These are phyloP conservation scores for Allygus modestus DNA, from an alignment of 2,888 invertebrate species.

Conservation along the genomic window DNA sequence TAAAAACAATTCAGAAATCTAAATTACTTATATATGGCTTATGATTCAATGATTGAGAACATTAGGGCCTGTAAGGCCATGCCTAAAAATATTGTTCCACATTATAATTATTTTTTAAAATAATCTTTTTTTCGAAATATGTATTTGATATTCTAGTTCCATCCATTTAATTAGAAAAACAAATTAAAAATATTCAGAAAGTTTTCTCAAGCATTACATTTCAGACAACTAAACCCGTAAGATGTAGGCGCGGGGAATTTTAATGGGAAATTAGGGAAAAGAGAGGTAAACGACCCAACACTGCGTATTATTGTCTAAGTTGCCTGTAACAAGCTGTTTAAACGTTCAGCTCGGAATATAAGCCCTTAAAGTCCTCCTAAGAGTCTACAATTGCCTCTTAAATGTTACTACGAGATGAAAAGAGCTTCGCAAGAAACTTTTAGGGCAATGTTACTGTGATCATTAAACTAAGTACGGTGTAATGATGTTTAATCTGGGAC, in stretches of 20 bases:
- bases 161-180: too few species aligned
- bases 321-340: constrained; percentile 12
- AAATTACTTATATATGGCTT: too few species aligned
- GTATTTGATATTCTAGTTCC: too few species aligned
- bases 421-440: not conserved
- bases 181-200: too few species aligned
- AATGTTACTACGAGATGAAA: constrained; percentile 4
- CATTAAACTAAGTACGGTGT: not conserved
- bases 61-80: too few species aligned
- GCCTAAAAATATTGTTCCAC: too few species aligned
- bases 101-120: too few species aligned
- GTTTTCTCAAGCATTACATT: too few species aligned
- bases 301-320: constrained; percentile 16
- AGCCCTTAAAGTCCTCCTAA: constrained; percentile 8
- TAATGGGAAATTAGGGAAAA: constrained; percentile 10
- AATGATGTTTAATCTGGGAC: not conserved
- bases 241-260: not conserved
- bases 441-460: not conserved
- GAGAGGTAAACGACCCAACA: not conserved
- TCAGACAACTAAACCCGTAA: too few species aligned
- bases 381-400: not conserved
- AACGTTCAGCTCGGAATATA: not conserved
- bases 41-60: too few species aligned
- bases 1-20: too few species aligned
- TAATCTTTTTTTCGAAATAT: too few species aligned